A percentile compares a stretch with the other conserved stretches of the same genome.
Conservation (phyloP, 2,888 invertebrate genomes). For the Zaprionus lineosus region DNA sequence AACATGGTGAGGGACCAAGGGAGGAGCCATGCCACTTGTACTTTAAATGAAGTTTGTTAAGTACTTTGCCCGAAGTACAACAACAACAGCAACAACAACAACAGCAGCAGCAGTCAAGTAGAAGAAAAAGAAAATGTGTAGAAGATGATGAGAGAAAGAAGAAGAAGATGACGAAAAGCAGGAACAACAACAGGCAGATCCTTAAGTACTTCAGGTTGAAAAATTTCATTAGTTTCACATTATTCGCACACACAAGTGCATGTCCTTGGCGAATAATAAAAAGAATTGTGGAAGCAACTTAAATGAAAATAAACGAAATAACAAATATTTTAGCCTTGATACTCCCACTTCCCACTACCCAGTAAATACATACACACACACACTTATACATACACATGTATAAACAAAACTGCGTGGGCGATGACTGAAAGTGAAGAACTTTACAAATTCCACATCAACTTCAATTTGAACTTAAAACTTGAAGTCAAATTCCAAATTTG, state of each 20-base stretch:
- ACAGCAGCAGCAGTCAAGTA: constrained; percentile 10
- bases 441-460: constrained; percentile 15
- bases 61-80: constrained; percentile 66
- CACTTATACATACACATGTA: no score
- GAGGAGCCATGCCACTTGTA: constrained; percentile 48
- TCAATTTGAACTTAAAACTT: background rate
- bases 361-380: constrained; percentile 1
- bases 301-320: constrained; percentile 29
- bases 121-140: no score
- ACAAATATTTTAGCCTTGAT: constrained; percentile 31
- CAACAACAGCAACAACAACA: constrained; percentile 23
- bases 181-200: constrained; percentile 25
- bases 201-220: constrained; percentile 64
- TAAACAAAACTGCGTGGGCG: constrained; percentile 50
- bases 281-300: constrained; percentile 14
- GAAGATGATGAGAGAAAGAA: no score
- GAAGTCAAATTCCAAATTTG: no score
- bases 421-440: constrained; percentile 30
- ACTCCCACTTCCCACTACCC: constrained; percentile 29
- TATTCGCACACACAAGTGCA: constrained; percentile 59
- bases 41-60: constrained; percentile 76
- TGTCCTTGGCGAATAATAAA: constrained; percentile 31
- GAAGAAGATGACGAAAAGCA: no score
- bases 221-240: constrained; percentile 75
- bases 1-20: background rate